Evolutionary conservation across 2,113 vertebrate genomes (phyloP), one percentile per base, ranked within the genome.

Genomic region (Chaetorhynchus papuensis): DNA sequence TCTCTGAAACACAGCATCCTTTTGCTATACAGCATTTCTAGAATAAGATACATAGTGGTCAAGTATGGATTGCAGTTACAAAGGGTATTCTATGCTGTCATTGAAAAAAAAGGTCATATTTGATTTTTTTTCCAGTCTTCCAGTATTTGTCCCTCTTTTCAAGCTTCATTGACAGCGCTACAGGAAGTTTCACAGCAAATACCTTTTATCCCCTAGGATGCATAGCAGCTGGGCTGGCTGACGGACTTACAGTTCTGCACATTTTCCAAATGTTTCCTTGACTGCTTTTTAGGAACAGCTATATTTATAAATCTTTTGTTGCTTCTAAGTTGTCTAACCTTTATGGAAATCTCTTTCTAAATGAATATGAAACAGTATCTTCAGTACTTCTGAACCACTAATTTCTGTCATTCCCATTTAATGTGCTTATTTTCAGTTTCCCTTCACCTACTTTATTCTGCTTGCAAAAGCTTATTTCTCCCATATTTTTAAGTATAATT

Each of bases 221-320:
- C 5, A 3, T 3, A 81, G 83, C 90, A 83, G 92, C 92, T 89
- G 87, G 64, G 68, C 63, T 94, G 82, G 75, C 87, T 42, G 75
- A 86, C 0, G 4, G 39, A 90, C 90, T 86, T 63, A 83, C 37
- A 87, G 76, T 70, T 86, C 80, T 53, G 57, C 92, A 83, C 85
- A 86, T 95, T 92, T 96, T 93, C 90, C 85, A 86, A 70, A 91
- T 59, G 16, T 49, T 96, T 96, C 68, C 60, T 86, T 83, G 70
- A 91, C 82, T 75, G 90, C 83, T 88, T 97, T 94, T 93, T 83
- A 97, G 93, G 91, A 95, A 88, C n/a, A 88, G 31, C 14, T 87
- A 57, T 49, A 90, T 95, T 88, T 81, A 66, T 28, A 88, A 83
- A 83, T 4, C 52, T 83, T 95, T 88, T 85, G 45, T 91, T 66